Conservation (phyloP, 2,888 invertebrate genomes). For the Cynaeus angustus region DNA sequence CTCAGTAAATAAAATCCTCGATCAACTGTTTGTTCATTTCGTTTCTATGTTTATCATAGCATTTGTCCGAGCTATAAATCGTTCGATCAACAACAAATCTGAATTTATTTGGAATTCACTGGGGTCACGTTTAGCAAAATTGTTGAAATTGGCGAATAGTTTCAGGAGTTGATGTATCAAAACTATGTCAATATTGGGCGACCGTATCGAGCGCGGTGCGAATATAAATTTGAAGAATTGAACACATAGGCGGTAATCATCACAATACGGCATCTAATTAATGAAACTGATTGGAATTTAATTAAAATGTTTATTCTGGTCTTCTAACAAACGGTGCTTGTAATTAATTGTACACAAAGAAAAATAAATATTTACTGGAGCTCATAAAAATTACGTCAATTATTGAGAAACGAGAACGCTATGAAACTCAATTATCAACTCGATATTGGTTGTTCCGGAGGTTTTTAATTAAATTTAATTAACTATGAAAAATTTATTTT, state of each 20-base stretch:
- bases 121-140: constrained; percentile 33
- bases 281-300: constrained; percentile 56
- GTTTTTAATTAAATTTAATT: constrained; percentile 49
- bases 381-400: constrained; percentile 45
- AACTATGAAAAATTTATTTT: constrained; percentile 24
- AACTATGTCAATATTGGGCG: constrained; percentile 48
- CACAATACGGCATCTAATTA: constrained; percentile 50
- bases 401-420: constrained; percentile 34
- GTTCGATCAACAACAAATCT: constrained; percentile 21
- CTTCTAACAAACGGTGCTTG: constrained; percentile 52
- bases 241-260: constrained; percentile 46
- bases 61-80: constrained; percentile 7
- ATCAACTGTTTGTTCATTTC: constrained; percentile 5
- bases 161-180: constrained; percentile 35
- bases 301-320: constrained; percentile 57
- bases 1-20: constrained; percentile 1
- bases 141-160: constrained; percentile 41
- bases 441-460: constrained; percentile 42
- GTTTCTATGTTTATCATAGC: constrained; percentile 18
- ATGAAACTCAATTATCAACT: constrained; percentile 44
- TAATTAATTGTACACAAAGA: constrained; percentile 54
- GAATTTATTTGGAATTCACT: constrained; percentile 29
- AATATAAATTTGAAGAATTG: constrained; percentile 45
- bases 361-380: constrained; percentile 53
- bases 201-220: constrained; percentile 13